These are phyloP conservation scores for Telmatherina bonti DNA, from an alignment of 2,797 vertebrate genomes.

Conservation along the genomic window DNA sequence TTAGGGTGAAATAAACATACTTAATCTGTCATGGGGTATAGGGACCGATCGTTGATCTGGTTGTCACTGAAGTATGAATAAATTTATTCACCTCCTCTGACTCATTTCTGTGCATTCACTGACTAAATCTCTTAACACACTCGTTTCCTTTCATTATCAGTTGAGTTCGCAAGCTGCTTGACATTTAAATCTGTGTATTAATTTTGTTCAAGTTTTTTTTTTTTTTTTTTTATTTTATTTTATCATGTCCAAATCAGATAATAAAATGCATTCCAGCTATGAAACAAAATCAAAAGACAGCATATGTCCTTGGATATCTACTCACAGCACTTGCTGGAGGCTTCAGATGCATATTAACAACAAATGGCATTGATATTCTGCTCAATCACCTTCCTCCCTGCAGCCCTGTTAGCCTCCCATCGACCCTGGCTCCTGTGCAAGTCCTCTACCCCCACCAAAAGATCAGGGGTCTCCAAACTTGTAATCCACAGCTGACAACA, in stretches of 20 bases:
- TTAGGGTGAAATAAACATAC: constrained; percentile 35
- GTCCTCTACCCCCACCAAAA: constrained; percentile 36
- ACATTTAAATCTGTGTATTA: constrained; percentile 43
- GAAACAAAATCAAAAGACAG: constrained; percentile 21
- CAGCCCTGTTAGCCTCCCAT: constrained; percentile 51
- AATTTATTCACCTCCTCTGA: constrained; percentile 38
- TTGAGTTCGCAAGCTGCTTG: constrained; percentile 42
- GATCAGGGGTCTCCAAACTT: constrained; percentile 66
- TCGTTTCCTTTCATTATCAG: constrained; percentile 30
- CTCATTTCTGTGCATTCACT: constrained; percentile 38
- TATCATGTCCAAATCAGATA: neutral
- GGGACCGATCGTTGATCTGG: neutral
- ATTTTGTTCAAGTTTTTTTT: constrained; percentile 20
- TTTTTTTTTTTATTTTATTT: too few species aligned
- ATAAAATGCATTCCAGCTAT: constrained; percentile 14
- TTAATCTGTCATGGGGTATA: constrained; percentile 30
- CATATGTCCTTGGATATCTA: constrained; percentile 42
- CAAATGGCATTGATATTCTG: constrained; percentile 66
- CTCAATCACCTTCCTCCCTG: constrained; percentile 58
- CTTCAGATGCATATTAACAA: constrained; percentile 60
- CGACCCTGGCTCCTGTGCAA: constrained; percentile 49
- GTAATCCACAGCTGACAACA: constrained; percentile 63
- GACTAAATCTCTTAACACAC: constrained; percentile 44
- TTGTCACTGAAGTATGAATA: constrained; percentile 32
- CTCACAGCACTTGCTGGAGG: constrained; percentile 23